Base-by-base conservation (phyloP, 2,113 vertebrate species). In the Petroica traversi region DNA sequence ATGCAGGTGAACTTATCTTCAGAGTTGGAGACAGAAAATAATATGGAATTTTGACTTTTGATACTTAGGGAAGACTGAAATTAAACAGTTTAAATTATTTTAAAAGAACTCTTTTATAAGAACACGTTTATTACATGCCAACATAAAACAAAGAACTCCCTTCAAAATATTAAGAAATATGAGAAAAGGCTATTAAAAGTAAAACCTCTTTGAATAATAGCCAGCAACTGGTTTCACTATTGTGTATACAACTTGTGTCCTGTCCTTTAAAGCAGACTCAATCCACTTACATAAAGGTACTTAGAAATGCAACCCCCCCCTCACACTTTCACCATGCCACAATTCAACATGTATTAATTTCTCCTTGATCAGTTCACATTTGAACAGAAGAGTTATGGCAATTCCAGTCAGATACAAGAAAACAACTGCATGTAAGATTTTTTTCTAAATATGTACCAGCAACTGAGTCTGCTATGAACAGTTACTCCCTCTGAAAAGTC, bases 131-230 rank as follows among this genome's bases (percentile, higher is more conserved):
- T 49, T 91, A 79, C 84, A 85, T 85, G 93, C 92, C 93, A 93
- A 88, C 34, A 55, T 31, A 51, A 88, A 94, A 97, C 95, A 96
- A 96, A 95, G 94, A 87, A 75, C 74, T 24, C 41, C 69, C 76
- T 97, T 97, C 89, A 95, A 92, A 89, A 87, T 85, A 89, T 31
- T 63, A 92, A 78, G 33, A 75, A 95, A 88, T 54, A 68, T 81
- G 52, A 95, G 94, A 82, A 95, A 97, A 96, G 91, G 29, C 73
- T 95, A 95, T 95, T 97, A 95, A 72, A 95, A 88, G 66, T 85
- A 97, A 97, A 94, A 85, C 77, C 93, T 82, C 84, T 95, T 84
- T 75, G 87, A 95, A 34, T 31, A 91, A 81, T 25, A 92, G 86
- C 84, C 86, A 91, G 85, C 38, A 84, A 82, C 38, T 51, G 46